Evolutionary conservation across 1,140 invertebrate genomes (phyloP).

Genomic region (Diuraphis noxia): DNA sequence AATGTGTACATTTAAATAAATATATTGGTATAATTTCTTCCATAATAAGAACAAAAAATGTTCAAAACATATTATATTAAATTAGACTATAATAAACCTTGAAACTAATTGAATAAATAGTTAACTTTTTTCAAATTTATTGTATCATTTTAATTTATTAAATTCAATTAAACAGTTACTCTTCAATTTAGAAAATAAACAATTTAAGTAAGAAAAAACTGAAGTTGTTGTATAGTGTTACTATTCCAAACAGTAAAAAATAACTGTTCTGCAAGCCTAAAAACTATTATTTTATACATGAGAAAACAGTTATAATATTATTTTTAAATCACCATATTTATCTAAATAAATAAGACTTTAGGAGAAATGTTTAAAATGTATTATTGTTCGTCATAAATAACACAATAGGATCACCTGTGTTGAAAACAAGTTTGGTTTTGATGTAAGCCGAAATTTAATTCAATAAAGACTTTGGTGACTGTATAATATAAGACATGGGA

Average conservation of each 20-base stretch:
- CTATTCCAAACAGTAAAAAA: background rate
- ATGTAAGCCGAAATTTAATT: conserved; percentile 45
- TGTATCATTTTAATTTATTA: conserved; percentile 33
- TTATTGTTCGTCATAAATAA: background rate
- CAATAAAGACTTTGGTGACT: conserved; percentile 37
- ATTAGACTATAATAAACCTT: background rate
- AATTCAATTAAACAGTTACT: conserved; percentile 27
- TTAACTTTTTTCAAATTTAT: conserved; percentile 31
- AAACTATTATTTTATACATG: background rate
- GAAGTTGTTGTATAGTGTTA: background rate
- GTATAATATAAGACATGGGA: background rate
- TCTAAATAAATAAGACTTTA: background rate
- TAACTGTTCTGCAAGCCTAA: conserved; percentile 13
- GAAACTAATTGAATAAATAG: conserved; percentile 9
- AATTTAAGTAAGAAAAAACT: background rate
- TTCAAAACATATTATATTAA: background rate
- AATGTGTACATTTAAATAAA: background rate
- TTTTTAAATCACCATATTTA: background rate
- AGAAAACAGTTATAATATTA: background rate
- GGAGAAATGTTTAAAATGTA: background rate
- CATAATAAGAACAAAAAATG: background rate
- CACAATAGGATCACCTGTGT: background rate
- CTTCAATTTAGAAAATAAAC: conserved; percentile 24
- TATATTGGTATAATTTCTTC: background rate
- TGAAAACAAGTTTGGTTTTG: conserved; percentile 47